Evolutionary conservation across 2,113 vertebrate genomes (phyloP).

Genomic region (Heptranchias perlo): DNA sequence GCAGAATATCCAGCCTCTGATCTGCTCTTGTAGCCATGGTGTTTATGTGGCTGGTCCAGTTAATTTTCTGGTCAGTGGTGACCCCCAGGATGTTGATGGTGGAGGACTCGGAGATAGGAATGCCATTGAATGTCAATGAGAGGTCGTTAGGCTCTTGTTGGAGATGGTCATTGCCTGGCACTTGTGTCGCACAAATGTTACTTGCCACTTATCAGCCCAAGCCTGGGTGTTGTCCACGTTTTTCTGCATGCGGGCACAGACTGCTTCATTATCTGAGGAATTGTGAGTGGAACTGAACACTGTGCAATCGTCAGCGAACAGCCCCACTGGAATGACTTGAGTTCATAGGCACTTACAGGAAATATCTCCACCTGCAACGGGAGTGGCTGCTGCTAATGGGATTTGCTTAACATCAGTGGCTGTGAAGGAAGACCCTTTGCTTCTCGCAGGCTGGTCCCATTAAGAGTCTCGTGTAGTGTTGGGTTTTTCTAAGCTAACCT

Average conservation of each 20-base stretch:
- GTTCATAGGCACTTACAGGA: constrained; percentile 11
- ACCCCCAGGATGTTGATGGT: not conserved
- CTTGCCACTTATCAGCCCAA: not conserved
- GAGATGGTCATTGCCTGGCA: not conserved
- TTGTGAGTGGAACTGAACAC: not conserved
- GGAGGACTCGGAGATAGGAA: not conserved
- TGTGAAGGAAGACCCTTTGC: not conserved
- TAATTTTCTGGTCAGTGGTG: not conserved
- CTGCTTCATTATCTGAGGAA: not conserved
- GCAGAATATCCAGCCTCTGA: not conserved
- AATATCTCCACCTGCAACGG: not conserved
- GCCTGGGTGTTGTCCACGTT: not conserved
- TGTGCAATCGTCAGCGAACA: too few species aligned
- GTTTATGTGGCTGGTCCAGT: not conserved
- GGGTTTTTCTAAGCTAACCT: not conserved
- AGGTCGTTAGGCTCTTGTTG: not conserved
- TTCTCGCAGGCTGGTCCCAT: not conserved
- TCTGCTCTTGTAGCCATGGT: not conserved
- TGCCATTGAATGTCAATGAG: not conserved
- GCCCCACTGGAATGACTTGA: not conserved
- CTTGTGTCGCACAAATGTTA: not conserved
- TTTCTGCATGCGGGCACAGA: not conserved
- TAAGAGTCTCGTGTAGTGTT: not conserved
- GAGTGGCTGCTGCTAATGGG: not conserved
- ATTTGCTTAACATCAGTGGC: not conserved